Conservation (phyloP, 2,113 vertebrate genomes). For the Mustela nigripes region DNA sequence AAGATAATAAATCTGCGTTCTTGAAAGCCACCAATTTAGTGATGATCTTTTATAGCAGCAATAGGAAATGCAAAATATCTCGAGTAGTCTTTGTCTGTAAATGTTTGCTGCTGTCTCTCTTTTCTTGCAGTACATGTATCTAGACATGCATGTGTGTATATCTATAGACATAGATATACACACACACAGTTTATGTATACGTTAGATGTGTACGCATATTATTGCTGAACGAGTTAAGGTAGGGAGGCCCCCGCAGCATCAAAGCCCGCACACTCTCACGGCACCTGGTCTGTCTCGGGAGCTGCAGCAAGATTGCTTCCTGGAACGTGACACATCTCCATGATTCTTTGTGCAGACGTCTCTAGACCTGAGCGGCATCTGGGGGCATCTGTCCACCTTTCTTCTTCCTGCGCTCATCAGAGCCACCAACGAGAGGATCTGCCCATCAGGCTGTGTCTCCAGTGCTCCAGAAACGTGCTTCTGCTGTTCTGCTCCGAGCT, state of each 20-base stretch:
- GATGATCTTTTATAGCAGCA: background rate
- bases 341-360: background rate
- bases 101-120: background rate
- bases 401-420: no score
- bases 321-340: background rate
- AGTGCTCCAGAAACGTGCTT: background rate
- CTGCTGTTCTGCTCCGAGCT: background rate
- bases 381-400: no score
- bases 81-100: background rate
- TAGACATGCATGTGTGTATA: background rate
- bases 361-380: no score
- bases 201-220: rapidly evolving
- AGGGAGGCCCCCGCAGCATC: background rate
- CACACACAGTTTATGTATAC: background rate
- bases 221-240: background rate
- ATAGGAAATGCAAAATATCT: background rate
- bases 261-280: background rate
- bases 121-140: background rate
- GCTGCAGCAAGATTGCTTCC: rapidly evolving
- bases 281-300: background rate
- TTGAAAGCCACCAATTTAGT: background rate
- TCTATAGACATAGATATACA: background rate
- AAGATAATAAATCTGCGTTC: background rate
- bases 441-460: background rate
- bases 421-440: background rate